Evolutionary conservation across 1,140 invertebrate genomes (phyloP).

Genomic region (Drosophila pectinifera): DNA sequence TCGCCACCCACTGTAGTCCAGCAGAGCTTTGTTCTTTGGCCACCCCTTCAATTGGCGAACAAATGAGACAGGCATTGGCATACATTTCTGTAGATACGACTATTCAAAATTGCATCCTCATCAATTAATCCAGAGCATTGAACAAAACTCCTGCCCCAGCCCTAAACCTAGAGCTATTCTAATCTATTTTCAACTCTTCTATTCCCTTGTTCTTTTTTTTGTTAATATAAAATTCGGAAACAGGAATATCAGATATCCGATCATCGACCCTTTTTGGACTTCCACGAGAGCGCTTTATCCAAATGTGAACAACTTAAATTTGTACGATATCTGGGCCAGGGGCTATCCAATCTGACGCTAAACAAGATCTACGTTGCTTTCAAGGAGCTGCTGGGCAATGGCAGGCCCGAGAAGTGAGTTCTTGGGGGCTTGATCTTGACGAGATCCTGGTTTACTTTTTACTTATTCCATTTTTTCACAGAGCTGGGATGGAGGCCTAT

Average conservation of each 20-base stretch:
- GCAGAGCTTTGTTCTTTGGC: constrained; percentile 74
- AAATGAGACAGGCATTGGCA: constrained; percentile 58
- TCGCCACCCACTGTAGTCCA: constrained; percentile 39
- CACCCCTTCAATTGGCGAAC: constrained; percentile 37
- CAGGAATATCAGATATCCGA: constrained; percentile 85
- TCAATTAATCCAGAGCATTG: constrained; percentile 45
- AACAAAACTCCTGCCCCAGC: constrained; percentile 73
- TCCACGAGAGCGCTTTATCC: constrained; percentile 85
- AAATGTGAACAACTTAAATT: constrained; percentile 85
- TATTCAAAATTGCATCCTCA: constrained; percentile 70
- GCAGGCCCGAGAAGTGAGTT: constrained; percentile 77
- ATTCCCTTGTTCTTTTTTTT: constrained; percentile 18
- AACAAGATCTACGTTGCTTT: constrained; percentile 84
- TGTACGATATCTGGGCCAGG: constrained; percentile 85
- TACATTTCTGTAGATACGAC: constrained; percentile 31
- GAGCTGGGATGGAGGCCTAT: constrained; percentile 65
- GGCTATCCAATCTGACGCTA: constrained; percentile 84
- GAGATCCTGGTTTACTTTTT: not conserved
- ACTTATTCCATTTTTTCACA: constrained; percentile 14
- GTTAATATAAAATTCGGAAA: not conserved
- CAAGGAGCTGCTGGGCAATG: constrained; percentile 74
- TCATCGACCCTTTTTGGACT: constrained; percentile 85
- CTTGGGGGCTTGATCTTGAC: no score
- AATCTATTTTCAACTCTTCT: constrained; percentile 15
- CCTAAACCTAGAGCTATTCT: not conserved